These are phyloP conservation scores for Lanistes nyassanus DNA, from an alignment of 1,140 invertebrate species.

Conservation along the genomic window DNA sequence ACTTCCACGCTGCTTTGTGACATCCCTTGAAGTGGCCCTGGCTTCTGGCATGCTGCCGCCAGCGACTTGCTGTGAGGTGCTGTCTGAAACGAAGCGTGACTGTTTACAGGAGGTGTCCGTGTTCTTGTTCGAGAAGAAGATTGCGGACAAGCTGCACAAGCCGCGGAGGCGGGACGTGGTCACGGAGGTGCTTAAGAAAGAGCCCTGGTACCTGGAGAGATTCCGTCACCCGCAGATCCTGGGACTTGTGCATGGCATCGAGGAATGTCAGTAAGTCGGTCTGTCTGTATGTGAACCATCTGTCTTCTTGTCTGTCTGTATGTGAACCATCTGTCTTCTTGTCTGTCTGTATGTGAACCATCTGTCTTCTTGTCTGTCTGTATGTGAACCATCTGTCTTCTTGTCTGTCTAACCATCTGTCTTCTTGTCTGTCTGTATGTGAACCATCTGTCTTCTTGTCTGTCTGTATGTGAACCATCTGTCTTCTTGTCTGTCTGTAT, in stretches of 20 bases:
- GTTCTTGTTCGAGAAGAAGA: constrained; percentile 94
- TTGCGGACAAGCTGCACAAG: constrained; percentile 93
- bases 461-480: background rate
- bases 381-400: background rate
- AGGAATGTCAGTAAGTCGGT: constrained; percentile 69
- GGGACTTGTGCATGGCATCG: constrained; percentile 70
- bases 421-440: background rate
- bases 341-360: background rate
- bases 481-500: background rate
- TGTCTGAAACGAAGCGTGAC: too few species aligned
- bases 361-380: background rate
- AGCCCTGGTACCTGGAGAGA: constrained; percentile 83
- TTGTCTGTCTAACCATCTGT: background rate
- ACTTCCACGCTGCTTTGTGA: too few species aligned
- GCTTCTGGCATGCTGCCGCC: too few species aligned
- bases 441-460: background rate
- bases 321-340: background rate
- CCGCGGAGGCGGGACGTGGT: constrained; percentile 92
- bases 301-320: background rate
- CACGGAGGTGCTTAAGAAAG: constrained; percentile 86
- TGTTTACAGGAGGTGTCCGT: constrained; percentile 90
- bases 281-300: background rate
- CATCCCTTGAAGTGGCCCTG: too few species aligned
- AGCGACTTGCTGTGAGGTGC: too few species aligned
- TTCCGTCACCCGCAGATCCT: constrained; percentile 88